Conservation (phyloP, 1,140 invertebrate species). For the Zeugodacus cucurbitae region DNA sequence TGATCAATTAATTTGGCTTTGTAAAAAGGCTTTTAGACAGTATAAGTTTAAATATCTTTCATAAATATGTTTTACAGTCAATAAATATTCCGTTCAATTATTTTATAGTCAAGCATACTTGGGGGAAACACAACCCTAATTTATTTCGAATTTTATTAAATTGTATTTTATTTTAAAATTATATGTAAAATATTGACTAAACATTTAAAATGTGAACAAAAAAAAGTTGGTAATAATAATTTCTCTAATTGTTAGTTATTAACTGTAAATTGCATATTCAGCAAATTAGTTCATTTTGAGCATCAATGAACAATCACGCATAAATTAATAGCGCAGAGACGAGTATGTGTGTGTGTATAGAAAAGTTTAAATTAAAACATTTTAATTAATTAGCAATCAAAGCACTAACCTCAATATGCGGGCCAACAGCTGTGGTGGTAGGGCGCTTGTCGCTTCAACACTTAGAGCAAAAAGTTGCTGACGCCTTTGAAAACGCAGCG, state of each 20-base stretch:
- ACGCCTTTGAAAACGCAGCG: background rate
- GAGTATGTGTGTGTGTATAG: background rate
- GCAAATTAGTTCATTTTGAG: background rate
- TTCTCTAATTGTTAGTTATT: background rate
- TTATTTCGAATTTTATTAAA: too few species aligned
- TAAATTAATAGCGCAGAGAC: background rate
- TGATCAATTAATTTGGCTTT: too few species aligned
- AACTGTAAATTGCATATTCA: background rate
- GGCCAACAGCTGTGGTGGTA: background rate
- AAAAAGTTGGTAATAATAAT: background rate
- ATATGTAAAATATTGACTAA: too few species aligned
- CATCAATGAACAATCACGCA: background rate
- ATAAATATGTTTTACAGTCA: too few species aligned
- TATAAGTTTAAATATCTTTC: too few species aligned
- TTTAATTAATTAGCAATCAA: slow-evolving; percentile 27
- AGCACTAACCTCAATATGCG: background rate
- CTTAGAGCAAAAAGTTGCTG: background rate
- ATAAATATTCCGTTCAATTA: too few species aligned
- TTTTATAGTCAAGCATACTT: too few species aligned
- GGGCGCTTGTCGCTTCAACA: background rate
- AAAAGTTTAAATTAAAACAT: background rate
- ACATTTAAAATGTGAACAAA: background rate
- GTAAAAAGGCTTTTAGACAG: too few species aligned
- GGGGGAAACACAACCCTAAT: too few species aligned
- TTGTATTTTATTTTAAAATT: too few species aligned